These are phyloP conservation scores for Siderastrea radians DNA, from an alignment of 92 coral and sea anemone genomes.

Conservation along the genomic window DNA sequence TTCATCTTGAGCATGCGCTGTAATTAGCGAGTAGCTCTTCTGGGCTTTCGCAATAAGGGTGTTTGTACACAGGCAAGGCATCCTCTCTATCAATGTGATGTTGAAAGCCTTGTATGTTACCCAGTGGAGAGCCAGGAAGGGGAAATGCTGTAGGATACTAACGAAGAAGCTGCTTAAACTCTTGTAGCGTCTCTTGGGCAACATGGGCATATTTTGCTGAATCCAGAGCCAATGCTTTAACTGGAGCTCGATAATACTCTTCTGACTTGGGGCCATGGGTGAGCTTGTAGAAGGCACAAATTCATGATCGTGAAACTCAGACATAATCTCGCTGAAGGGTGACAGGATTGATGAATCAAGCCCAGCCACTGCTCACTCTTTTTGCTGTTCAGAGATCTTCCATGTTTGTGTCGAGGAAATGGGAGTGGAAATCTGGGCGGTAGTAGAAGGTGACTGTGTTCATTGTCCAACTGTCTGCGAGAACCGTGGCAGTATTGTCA, in stretches of 20 bases:
- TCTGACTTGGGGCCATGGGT: no score
- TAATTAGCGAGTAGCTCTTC: conserved; percentile 51
- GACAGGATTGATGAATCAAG: conserved; percentile 62
- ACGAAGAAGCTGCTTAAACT: conserved; percentile 34
- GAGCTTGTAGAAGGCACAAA: conserved; percentile 9
- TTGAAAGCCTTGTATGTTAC: neutral
- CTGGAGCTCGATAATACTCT: conserved; percentile 40
- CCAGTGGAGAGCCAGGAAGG: neutral
- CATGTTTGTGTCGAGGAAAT: conserved; percentile 31
- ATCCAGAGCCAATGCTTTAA: conserved; percentile 35
- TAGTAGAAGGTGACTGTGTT: neutral
- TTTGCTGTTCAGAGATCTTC: conserved; percentile 42
- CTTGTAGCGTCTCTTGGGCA: conserved; percentile 1
- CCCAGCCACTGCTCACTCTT: conserved; percentile 48
- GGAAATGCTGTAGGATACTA: conserved; percentile 4
- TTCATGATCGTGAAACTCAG: conserved; percentile 12
- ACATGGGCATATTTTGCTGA: conserved; percentile 46
- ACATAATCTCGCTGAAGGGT: conserved; percentile 26
- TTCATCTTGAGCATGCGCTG: conserved; percentile 58
- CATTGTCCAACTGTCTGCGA: neutral
- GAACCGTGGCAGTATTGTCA: conserved; percentile 7
- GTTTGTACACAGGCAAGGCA: conserved; percentile 57
- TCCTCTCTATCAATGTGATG: conserved; percentile 38
- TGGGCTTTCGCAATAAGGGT: conserved; percentile 58
- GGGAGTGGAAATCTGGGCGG: neutral